Conservation (phyloP, 1,140 invertebrate genomes). For the Drosophila sturtevanti region DNA sequence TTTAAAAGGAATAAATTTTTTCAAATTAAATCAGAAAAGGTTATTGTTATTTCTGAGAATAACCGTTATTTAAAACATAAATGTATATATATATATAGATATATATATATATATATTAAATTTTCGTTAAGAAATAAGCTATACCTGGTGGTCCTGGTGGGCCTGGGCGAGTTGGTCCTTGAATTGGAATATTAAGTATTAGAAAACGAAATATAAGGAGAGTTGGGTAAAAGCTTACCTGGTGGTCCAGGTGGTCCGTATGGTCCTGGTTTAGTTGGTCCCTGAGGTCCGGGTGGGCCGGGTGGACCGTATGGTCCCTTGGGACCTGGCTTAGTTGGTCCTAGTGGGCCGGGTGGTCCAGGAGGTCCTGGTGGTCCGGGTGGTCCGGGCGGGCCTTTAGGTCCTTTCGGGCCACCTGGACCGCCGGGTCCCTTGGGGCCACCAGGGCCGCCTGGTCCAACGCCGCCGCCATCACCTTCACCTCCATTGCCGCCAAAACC, state of each 20-base stretch:
- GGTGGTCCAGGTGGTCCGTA: slow-evolving; percentile 61
- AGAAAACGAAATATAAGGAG: background rate
- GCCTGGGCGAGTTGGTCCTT: slow-evolving; percentile 5
- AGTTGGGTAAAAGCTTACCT: background rate
- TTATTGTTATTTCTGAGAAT: too few species aligned
- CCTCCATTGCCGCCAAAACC: slow-evolving; percentile 74
- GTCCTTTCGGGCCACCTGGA: slow-evolving; percentile 69
- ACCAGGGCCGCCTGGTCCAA: slow-evolving; percentile 72
- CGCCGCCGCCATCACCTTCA: slow-evolving; percentile 63
- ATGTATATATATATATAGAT: too few species aligned
- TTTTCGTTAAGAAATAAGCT: background rate
- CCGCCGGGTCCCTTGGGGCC: slow-evolving; percentile 73
- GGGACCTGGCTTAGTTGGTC: slow-evolving; percentile 48
- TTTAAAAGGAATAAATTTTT: background rate
- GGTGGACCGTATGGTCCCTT: slow-evolving; percentile 68
- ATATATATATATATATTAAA: too few species aligned
- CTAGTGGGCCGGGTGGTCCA: slow-evolving; percentile 65
- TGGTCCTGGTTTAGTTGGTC: slow-evolving; percentile 46
- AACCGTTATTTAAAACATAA: too few species aligned
- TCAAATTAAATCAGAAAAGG: background rate
- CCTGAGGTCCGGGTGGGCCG: slow-evolving; percentile 52
- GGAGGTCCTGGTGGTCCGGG: slow-evolving; percentile 72
- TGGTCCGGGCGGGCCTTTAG: slow-evolving; percentile 76
- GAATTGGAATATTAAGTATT: background rate
- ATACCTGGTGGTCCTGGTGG: slow-evolving; percentile 3